These are phyloP conservation scores for Xenopus tropicalis DNA, from an alignment of 2,113 vertebrate species.

Conservation along the genomic window UCB_Xtro_10.0 CM004446.2:91604001-91604500, in stretches of 20 bases:
- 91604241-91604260: background rate
- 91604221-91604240: background rate
- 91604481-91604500: background rate
- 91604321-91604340: background rate
- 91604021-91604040: slow-evolving; percentile 25
- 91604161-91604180: slow-evolving; percentile 41
- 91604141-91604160: slow-evolving; percentile 48
- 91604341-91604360: background rate
- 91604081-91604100: slow-evolving; percentile 6
- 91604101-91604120: slow-evolving; percentile 49
- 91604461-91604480: background rate
- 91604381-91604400: background rate
- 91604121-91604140: slow-evolving; percentile 48
- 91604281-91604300: too few species aligned
- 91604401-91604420: background rate
- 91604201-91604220: background rate
- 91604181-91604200: background rate
- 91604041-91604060: slow-evolving; percentile 23
- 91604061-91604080: slow-evolving; percentile 20
- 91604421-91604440: background rate
- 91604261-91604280: background rate
- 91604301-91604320: background rate
- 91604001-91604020: slow-evolving; percentile 21
- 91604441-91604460: background rate
- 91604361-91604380: background rate